Evolutionary conservation across 2,113 vertebrate genomes (phyloP).

Genomic region (Cyanocitta stelleri): DNA sequence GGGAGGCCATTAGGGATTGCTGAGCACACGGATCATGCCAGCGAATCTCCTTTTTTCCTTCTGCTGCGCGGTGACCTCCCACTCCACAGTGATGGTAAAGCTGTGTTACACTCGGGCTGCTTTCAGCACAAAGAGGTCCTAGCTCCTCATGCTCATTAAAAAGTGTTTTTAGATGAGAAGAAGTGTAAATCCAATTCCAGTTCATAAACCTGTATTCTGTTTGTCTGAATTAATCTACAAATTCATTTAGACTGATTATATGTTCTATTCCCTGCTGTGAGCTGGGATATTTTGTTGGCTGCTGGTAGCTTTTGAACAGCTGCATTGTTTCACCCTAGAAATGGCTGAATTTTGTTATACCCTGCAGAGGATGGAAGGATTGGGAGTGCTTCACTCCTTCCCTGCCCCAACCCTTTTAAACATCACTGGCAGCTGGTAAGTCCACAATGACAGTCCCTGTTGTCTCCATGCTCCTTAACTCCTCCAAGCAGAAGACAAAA

Average conservation of each 20-base stretch:
- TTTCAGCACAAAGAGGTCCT: background rate
- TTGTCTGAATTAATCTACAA: background rate
- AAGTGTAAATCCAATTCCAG: background rate
- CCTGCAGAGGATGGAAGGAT: background rate
- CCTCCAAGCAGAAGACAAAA: background rate
- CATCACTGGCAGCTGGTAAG: background rate
- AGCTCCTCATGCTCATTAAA: background rate
- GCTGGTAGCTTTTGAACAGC: background rate
- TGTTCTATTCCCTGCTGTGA: background rate
- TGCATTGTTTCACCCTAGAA: background rate
- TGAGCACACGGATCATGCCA: background rate
- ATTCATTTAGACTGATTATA: background rate
- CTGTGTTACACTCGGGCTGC: background rate
- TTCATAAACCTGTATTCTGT: background rate
- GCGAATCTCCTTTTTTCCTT: background rate
- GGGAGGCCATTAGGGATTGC: background rate
- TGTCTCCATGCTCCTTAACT: background rate
- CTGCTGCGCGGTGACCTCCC: background rate
- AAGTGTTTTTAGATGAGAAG: background rate
- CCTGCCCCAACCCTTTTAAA: background rate
- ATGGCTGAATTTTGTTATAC: background rate
- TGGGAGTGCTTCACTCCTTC: background rate
- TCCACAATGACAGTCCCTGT: background rate
- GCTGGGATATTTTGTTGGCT: background rate
- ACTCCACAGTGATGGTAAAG: background rate